Evolutionary conservation across 2,888 invertebrate species (phyloP), one percentile per base, ranked within the genome.

Genomic region (Pheosia tremula): DNA sequence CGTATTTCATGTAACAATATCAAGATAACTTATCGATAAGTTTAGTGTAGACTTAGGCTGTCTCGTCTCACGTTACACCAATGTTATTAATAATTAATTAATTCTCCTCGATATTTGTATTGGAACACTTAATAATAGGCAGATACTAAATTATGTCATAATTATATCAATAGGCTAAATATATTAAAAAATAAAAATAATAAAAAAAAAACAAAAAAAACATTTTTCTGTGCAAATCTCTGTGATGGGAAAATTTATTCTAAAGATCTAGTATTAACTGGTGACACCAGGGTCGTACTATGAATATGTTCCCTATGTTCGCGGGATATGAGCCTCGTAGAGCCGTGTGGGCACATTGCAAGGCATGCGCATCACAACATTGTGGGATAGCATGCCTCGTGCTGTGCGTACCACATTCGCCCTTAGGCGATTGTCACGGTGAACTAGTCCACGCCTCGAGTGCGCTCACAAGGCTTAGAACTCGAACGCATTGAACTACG

Each of bases 211-310:
- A 53, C 41, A 78, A 75, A 79, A 75, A 70, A 77, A 82, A 85
- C 80, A 84, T 83, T 87, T 89, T 89, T 91, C 90, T 91, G 89
- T 89, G 89, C 85, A 90, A 90, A 89, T 88, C 88, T 91, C 91
- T 93, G 92, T 92, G 93, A 93, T 93, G 91, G 84, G 89, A 90
- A 90, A 88, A 83, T 85, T 88, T 82, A 91, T 92, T 92, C 90
- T 92, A 92, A 91, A 92, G 86, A 87, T 85, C 79, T 92, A 91
- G 91, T 93, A 92, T 92, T 93, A 92, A 87, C 87, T 86, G 86
- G 80, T 80, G 89, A 85, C 81, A 81, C 86, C 78, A 82, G 80
- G 83, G 84, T 78, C 81, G 83, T 84, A 84, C 75, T 81, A 77
- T 77, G 81, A 72, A 78, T 72, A 69, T 72, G 69, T 66, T 73